Conservation (phyloP, 2,797 vertebrate genomes). For the Leuciscus waleckii region DNA sequence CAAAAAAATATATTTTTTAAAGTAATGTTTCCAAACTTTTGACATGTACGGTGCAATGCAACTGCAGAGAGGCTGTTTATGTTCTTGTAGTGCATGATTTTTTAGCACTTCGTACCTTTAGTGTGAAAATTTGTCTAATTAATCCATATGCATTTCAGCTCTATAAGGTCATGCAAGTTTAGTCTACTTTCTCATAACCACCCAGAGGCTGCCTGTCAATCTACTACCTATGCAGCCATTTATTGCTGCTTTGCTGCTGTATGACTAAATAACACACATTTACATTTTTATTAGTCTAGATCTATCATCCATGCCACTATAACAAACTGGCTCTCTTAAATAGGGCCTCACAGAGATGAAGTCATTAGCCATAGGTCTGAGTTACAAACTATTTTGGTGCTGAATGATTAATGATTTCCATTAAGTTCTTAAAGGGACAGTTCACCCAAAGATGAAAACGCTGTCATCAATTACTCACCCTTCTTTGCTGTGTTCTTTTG, state of each 20-base stretch:
- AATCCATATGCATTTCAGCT: constrained; percentile 34
- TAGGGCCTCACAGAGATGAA: constrained; percentile 29
- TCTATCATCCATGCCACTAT: constrained; percentile 50
- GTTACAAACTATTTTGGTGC: constrained; percentile 36
- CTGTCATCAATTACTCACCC: neutral
- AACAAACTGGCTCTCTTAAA: constrained; percentile 43
- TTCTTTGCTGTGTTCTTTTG: neutral
- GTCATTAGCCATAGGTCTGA: constrained; percentile 47
- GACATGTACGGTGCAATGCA: neutral
- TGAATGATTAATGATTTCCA: constrained; percentile 49
- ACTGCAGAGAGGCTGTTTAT: neutral
- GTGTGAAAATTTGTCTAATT: constrained; percentile 48
- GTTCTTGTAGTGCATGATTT: constrained; percentile 1
- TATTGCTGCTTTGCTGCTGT: constrained; percentile 34
- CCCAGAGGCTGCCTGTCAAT: constrained; percentile 44
- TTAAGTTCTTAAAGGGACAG: constrained; percentile 37
- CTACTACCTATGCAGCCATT: constrained; percentile 22
- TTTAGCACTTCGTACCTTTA: constrained; percentile 23
- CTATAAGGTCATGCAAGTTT: constrained; percentile 37
- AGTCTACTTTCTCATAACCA: constrained; percentile 29
- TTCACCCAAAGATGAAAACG: neutral
- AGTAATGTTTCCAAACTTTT: too few relatives aligned
- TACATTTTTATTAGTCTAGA: constrained; percentile 60
- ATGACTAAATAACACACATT: constrained; percentile 59
- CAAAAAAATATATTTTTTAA: too few relatives aligned